These are phyloP conservation scores for Puma concolor DNA, from an alignment of 2,113 vertebrate species.

Conservation along the genomic window DNA sequence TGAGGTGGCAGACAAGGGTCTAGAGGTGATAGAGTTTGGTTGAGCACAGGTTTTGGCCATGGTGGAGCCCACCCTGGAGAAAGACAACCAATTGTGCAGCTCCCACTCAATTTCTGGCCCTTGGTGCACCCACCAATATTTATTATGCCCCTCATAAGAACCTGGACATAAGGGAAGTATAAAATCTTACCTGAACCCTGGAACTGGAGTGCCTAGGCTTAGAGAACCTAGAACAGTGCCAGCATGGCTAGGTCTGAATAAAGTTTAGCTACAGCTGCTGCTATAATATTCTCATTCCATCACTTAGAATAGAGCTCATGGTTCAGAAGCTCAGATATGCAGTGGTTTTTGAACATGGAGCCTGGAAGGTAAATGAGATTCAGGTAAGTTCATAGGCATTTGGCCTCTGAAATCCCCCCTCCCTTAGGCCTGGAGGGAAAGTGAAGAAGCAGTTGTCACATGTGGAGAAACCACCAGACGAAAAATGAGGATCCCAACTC, in stretches of 20 bases:
- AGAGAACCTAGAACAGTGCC: not conserved
- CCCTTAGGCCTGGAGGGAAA: not conserved
- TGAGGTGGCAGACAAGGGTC: not conserved
- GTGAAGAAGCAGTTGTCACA: not conserved
- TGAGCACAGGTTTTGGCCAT: fast-evolving
- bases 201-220: too few species aligned
- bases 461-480: not conserved
- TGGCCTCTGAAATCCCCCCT: not conserved
- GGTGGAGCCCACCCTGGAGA: too few species aligned
- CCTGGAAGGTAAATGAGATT: not conserved
- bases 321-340: not conserved
- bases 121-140: not conserved
- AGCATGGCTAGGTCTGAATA: not conserved
- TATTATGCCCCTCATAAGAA: not conserved
- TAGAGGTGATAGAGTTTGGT: not conserved
- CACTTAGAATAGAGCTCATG: not conserved
- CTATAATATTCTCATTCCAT: not conserved
- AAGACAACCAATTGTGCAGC: not conserved
- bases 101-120: not conserved
- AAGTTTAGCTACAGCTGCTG: not conserved
- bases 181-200: not conserved
- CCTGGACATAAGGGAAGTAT: too few species aligned
- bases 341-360: not conserved
- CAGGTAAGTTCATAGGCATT: not conserved
- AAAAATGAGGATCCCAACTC: not conserved